Evolutionary conservation across 2,888 invertebrate species (phyloP).

Genomic region (Cephus sareptanus): DNA sequence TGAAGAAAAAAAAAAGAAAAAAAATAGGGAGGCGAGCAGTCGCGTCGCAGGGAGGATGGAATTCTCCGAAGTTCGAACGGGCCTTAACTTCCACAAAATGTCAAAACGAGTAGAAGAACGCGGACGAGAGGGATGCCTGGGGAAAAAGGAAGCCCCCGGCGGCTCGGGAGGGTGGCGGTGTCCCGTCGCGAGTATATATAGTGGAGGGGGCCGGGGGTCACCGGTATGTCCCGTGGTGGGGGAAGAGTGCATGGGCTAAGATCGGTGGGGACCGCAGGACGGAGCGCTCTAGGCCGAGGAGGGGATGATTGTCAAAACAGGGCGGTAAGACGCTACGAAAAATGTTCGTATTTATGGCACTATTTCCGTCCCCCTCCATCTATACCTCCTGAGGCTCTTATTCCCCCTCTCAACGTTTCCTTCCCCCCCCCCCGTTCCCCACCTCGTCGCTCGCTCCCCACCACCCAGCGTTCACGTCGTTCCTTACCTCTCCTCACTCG

Average conservation of each 20-base stretch:
- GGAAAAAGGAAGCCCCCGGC: conserved; percentile 35
- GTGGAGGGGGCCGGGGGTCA: neutral
- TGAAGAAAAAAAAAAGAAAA: neutral
- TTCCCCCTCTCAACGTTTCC: neutral
- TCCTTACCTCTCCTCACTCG: conserved; percentile 21
- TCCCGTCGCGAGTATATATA: conserved; percentile 8
- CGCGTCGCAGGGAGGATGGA: conserved; percentile 44
- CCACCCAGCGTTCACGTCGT: conserved; percentile 6
- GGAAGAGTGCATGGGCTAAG: neutral
- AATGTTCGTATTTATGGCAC: conserved; percentile 61
- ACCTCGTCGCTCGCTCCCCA: conserved; percentile 1
- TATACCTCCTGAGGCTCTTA: neutral
- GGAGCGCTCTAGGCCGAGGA: conserved; percentile 20
- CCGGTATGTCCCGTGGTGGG: conserved; percentile 4
- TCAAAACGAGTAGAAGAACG: conserved; percentile 44
- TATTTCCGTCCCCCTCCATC: conserved; percentile 48
- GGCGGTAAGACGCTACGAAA: conserved; percentile 57
- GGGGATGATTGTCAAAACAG: conserved; percentile 60
- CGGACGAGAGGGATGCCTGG: conserved; percentile 3
- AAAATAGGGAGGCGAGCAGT: conserved; percentile 14
- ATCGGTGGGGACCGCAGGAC: conserved; percentile 8
- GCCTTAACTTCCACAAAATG: conserved; percentile 52
- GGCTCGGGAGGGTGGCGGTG: conserved; percentile 2
- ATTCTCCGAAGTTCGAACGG: conserved; percentile 46
- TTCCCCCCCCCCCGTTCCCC: neutral